Conservation (phyloP, 2,113 vertebrate genomes). For the Pygoscelis antarcticus region DNA sequence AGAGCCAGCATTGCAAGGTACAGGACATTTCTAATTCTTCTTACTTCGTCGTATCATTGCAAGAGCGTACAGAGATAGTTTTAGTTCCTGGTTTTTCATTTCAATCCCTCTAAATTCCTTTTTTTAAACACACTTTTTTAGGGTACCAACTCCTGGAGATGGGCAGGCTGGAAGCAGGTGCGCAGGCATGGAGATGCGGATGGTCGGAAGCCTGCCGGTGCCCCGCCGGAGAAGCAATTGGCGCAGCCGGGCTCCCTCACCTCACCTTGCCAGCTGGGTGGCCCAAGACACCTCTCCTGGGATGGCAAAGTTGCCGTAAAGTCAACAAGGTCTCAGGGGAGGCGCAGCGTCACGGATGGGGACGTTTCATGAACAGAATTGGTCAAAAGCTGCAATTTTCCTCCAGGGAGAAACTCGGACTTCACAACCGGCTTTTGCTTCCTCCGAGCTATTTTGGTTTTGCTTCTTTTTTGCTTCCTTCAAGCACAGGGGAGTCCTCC, state of each 20-base stretch:
- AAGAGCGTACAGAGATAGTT: fast-evolving
- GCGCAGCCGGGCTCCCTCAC: background rate
- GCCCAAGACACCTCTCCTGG: background rate
- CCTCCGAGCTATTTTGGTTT: background rate
- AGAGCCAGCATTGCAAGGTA: background rate
- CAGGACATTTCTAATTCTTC: background rate
- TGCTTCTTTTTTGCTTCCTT: background rate
- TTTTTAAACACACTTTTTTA: background rate
- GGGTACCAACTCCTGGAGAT: background rate
- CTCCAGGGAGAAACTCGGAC: background rate
- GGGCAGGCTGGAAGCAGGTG: background rate
- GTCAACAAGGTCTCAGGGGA: background rate
- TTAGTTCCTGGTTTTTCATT: background rate
- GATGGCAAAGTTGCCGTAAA: background rate
- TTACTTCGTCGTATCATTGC: too few species aligned
- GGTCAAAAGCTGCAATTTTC: background rate
- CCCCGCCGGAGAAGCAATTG: fast-evolving
- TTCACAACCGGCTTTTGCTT: background rate
- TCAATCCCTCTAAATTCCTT: background rate
- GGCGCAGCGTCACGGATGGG: fast-evolving
- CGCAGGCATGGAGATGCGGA: fast-evolving
- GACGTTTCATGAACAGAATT: background rate
- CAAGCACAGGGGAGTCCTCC: background rate
- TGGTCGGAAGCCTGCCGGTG: background rate
- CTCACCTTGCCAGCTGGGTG: background rate